Conservation (phyloP, 2,888 invertebrate genomes). For the Xestoiulus laeticollis region DNA sequence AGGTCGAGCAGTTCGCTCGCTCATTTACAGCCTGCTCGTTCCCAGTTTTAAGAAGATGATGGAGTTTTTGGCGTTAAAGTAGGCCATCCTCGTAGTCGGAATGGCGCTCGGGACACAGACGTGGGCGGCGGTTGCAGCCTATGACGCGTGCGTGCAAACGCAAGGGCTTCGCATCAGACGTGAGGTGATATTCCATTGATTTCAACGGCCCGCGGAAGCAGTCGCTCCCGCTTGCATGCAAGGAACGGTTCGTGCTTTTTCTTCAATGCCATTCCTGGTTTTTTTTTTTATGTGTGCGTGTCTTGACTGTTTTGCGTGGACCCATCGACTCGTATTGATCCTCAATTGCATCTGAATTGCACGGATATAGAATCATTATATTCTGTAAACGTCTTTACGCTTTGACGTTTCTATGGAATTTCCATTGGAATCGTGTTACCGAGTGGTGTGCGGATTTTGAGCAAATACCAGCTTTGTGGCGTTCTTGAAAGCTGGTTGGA, state of each 20-base stretch:
- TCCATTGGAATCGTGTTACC: no score
- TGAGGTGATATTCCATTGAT: slow-evolving; percentile 11
- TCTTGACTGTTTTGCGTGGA: not conserved
- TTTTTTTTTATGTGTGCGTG: not conserved
- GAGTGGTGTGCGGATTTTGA: no score
- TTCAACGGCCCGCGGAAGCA: not conserved
- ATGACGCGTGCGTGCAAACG: not conserved
- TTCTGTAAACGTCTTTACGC: no score
- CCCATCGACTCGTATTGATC: not conserved
- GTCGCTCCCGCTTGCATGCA: not conserved
- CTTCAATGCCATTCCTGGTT: not conserved
- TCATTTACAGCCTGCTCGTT: not conserved
- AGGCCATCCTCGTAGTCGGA: not conserved
- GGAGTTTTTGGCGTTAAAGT: not conserved
- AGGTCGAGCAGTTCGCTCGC: not conserved
- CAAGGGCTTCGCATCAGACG: not conserved
- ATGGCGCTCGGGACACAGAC: not conserved
- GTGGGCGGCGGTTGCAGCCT: not conserved
- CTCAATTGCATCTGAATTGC: not conserved
- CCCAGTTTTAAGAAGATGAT: not conserved
- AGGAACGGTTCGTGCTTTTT: not conserved
- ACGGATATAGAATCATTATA: not conserved
- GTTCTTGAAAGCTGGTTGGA: no score
- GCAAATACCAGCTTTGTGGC: no score
- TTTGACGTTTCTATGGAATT: no score